Evolutionary conservation across 2,113 vertebrate species (phyloP).

Genomic region (Trinectes maculatus): DNA sequence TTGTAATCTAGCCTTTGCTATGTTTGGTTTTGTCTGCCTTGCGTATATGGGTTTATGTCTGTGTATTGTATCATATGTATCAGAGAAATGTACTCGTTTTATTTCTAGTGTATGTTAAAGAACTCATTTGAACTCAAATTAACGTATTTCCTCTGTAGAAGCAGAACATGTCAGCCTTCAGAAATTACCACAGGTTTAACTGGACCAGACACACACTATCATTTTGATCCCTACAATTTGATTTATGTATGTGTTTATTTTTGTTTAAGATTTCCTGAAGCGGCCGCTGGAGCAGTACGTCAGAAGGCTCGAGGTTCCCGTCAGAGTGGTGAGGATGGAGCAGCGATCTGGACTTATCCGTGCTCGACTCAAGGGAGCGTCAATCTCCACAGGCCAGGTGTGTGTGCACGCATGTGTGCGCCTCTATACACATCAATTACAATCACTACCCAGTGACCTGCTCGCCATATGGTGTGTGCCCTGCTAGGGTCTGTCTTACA

Average conservation of each 20-base stretch:
- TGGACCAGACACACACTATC: too few species aligned
- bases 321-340: slow-evolving; percentile 96
- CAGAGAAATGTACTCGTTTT: too few species aligned
- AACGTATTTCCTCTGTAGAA: too few species aligned
- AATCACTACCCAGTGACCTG: not conserved
- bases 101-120: too few species aligned
- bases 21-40: slow-evolving; percentile 2
- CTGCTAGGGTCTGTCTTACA: slow-evolving; percentile 28
- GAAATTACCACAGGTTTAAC: too few species aligned
- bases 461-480: slow-evolving; percentile 19
- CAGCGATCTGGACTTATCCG: slow-evolving; percentile 97
- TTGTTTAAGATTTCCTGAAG: slow-evolving; percentile 91
- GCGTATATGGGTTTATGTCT: not conserved
- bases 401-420: not conserved
- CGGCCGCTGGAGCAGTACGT: slow-evolving; percentile 94
- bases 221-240: too few species aligned
- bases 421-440: slow-evolving; percentile 2
- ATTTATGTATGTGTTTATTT: not conserved
- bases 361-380: slow-evolving; percentile 95
- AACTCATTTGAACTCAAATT: too few species aligned
- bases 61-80: too few species aligned
- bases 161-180: too few species aligned
- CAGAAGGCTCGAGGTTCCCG: slow-evolving; percentile 90
- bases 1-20: slow-evolving; percentile 29
- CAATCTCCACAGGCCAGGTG: slow-evolving; percentile 93